A percentile compares a stretch with the other conserved stretches of the same genome.
Conservation (phyloP, 2,113 vertebrate genomes). For the Microtus richardsoni region DNA sequence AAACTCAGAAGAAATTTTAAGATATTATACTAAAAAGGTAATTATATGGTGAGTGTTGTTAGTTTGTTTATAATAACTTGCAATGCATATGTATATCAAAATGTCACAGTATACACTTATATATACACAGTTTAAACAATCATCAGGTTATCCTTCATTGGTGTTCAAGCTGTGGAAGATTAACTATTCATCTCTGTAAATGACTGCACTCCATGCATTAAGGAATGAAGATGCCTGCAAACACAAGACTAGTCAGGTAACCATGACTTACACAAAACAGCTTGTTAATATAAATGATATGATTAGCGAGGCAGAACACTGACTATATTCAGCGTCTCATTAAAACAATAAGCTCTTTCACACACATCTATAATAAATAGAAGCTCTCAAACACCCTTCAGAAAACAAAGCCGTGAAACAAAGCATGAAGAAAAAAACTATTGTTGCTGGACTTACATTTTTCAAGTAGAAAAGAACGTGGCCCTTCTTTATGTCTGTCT, state of each 20-base stretch:
- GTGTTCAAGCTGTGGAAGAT: background rate
- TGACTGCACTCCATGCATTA: background rate
- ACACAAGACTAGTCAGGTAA: background rate
- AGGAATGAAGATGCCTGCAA: slow-evolving; percentile 10
- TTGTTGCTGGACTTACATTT: slow-evolving; percentile 65
- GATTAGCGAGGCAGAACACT: background rate
- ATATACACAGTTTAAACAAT: background rate
- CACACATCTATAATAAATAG: background rate
- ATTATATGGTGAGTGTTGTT: background rate
- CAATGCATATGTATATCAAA: background rate
- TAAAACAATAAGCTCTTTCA: background rate
- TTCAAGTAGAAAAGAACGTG: slow-evolving; percentile 82
- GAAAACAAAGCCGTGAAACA: background rate
- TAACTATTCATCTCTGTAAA: background rate
- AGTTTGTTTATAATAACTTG: background rate
- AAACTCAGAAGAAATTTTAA: background rate
- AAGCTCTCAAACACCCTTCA: background rate
- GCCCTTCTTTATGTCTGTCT: slow-evolving; percentile 75
- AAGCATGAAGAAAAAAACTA: background rate
- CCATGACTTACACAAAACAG: background rate
- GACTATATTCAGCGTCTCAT: background rate
- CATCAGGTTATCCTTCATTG: background rate
- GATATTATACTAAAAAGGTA: background rate
- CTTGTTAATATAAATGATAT: background rate
- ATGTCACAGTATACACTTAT: background rate